phyloP scores from a whole-genome alignment of 2,797 vertebrate genomes.

The Schizothorax lantsangensis region DNA sequence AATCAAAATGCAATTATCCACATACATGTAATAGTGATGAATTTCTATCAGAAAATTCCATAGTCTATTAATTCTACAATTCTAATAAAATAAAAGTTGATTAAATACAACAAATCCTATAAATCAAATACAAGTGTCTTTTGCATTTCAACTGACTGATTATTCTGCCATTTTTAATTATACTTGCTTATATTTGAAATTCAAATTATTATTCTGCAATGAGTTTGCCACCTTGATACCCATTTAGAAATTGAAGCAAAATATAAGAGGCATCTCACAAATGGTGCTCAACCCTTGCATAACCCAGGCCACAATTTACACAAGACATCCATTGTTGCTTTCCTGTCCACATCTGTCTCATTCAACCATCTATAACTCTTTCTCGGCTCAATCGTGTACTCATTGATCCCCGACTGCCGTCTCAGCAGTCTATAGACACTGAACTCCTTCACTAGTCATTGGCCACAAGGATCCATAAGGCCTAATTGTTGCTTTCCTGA shows the following conservation, averaged over 20 bases:
- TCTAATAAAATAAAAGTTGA: no score
- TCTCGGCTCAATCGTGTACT: background rate
- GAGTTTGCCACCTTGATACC: background rate
- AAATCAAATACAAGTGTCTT: no score
- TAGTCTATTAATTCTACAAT: no score
- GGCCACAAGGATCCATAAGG: constrained; percentile 28
- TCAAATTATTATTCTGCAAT: background rate
- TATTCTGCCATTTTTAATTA: background rate
- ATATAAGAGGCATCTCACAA: background rate
- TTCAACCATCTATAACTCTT: background rate
- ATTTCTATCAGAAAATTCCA: no score
- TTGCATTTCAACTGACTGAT: background rate
- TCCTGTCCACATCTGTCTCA: background rate
- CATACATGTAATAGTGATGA: no score
- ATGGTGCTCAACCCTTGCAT: background rate
- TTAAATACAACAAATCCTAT: no score
- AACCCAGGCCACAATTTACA: background rate
- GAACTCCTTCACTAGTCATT: constrained; percentile 1
- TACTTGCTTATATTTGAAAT: background rate
- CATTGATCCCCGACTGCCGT: constrained; percentile 36
- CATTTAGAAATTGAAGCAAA: background rate
- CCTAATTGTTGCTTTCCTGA: constrained; percentile 50
- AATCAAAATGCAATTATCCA: no score
- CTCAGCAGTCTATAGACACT: constrained; percentile 41
- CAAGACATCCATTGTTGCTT: background rate